phyloP scores from a whole-genome alignment of 2,797 vertebrate species.

The Rhyacichthys aspro region DNA sequence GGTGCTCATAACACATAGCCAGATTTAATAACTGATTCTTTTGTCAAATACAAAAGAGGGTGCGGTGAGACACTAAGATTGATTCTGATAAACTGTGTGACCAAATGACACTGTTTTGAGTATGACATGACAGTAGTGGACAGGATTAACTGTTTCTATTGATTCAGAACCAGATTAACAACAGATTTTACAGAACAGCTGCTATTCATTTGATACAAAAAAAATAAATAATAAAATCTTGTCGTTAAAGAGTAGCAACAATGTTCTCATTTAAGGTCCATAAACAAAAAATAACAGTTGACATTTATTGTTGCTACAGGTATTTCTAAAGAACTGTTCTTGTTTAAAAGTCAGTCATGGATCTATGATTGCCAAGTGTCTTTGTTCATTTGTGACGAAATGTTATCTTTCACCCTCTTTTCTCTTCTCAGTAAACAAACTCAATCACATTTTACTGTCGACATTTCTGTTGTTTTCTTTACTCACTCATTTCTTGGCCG shows the following conservation, averaged over 20 bases:
- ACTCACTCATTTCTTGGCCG: constrained; percentile 31
- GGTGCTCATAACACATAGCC: constrained; percentile 25
- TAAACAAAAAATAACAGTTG: no score
- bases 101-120: background rate
- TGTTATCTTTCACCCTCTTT: constrained; percentile 44
- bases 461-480: constrained; percentile 57
- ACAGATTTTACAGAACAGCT: constrained; percentile 19
- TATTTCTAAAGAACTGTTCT: background rate
- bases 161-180: constrained; percentile 63
- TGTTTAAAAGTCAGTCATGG: no score
- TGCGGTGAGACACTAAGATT: constrained; percentile 30
- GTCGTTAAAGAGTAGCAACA: no score
- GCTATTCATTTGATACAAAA: no score
- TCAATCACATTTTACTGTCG: constrained; percentile 37
- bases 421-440: constrained; percentile 23
- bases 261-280: no score
- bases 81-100: constrained; percentile 37
- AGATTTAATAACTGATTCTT: constrained; percentile 57
- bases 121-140: constrained; percentile 25
- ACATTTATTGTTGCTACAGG: no score
- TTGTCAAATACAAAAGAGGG: constrained; percentile 44
- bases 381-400: constrained; percentile 41
- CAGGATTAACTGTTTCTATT: constrained; percentile 48
- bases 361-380: constrained; percentile 36
- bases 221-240: no score